Evolutionary conservation across 2,888 invertebrate species (phyloP).

Genomic region (Oxyscelio sp.): DNA sequence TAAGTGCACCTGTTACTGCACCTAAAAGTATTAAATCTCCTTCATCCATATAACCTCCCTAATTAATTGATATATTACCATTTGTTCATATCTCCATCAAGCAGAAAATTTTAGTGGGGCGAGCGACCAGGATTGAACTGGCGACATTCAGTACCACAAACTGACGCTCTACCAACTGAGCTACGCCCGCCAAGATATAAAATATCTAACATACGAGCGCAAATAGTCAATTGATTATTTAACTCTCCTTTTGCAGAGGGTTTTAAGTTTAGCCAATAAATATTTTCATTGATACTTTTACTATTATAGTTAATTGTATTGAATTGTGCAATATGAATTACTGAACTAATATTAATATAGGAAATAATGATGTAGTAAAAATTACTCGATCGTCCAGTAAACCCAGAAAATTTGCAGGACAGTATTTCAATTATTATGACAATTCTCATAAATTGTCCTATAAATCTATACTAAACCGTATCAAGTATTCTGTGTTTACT

Average conservation of each 20-base stretch:
- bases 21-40: too few relatives aligned
- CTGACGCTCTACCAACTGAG: constrained; percentile 44
- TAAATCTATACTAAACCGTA: too few relatives aligned
- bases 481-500: too few relatives aligned
- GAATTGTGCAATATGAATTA: too few relatives aligned
- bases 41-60: background rate
- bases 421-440: too few relatives aligned
- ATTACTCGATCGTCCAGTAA: too few relatives aligned
- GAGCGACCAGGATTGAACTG: constrained; percentile 44
- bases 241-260: constrained; percentile 27
- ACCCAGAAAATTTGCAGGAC: too few relatives aligned
- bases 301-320: constrained; percentile 44
- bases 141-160: constrained; percentile 43
- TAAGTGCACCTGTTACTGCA: too few relatives aligned
- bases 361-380: too few relatives aligned
- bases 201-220: constrained; percentile 41
- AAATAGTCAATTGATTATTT: constrained; percentile 46
- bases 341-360: too few relatives aligned
- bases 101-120: constrained; percentile 37
- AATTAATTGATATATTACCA: constrained; percentile 12
- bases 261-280: constrained; percentile 43
- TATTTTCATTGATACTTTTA: constrained; percentile 49
- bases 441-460: too few relatives aligned
- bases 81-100: constrained; percentile 23
- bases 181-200: constrained; percentile 43